Conservation (phyloP, 2,113 vertebrate genomes). For the Elgaria multicarinata region DNA sequence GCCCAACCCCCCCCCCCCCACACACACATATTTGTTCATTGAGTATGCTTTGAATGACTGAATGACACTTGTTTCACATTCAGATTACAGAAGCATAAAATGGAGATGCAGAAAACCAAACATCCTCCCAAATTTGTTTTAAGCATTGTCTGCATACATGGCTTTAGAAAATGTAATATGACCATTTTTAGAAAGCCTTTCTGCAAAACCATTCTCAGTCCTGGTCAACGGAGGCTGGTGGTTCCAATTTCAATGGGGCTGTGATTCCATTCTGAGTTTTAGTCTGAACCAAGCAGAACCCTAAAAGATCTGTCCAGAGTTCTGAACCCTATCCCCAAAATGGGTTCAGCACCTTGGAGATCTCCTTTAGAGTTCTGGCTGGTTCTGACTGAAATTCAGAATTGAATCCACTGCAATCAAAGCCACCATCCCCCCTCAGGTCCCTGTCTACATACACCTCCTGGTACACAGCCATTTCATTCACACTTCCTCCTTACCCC, state of each 20-base stretch:
- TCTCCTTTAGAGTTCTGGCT: no score
- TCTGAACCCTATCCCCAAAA: no score
- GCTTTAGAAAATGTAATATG: background rate
- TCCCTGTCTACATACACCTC: background rate
- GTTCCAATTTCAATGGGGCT: no score
- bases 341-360: no score
- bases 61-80: background rate
- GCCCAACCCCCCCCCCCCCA: background rate
- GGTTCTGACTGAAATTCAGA: no score
- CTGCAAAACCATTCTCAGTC: background rate
- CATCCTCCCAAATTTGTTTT: background rate
- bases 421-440: no score
- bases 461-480: background rate
- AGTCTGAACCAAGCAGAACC: no score
- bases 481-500: constrained; percentile 74
- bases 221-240: no score
- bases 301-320: no score
- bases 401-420: no score
- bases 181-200: constrained; percentile 35
- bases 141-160: constrained; percentile 15
- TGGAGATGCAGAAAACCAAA: background rate
- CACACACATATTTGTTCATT: background rate
- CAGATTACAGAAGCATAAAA: background rate
- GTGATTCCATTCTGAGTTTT: no score
- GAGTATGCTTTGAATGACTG: background rate